These are phyloP conservation scores for Cephalopholis sonnerati DNA, from an alignment of 2,113 vertebrate species.

Conservation along the genomic window DNA sequence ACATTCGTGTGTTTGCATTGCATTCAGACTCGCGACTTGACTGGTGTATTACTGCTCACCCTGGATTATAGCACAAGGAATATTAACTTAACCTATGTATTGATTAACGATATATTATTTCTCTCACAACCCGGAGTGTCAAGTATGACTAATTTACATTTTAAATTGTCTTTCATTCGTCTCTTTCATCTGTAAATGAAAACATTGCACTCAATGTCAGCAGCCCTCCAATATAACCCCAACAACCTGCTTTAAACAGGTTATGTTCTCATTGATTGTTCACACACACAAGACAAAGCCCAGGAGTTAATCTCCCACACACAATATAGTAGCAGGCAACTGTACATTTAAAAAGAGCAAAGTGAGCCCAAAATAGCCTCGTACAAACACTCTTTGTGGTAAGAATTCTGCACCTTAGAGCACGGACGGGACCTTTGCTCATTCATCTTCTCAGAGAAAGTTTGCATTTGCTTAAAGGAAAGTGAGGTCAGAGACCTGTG, in stretches of 20 bases:
- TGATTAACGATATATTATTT: constrained; percentile 33
- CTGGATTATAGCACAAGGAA: neutral
- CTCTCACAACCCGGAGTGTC: constrained; percentile 44
- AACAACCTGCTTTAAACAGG: constrained; percentile 34
- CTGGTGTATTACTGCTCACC: neutral
- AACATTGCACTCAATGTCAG: constrained; percentile 14
- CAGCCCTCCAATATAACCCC: constrained; percentile 20
- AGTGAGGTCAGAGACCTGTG: constrained; percentile 53
- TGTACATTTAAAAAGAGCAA: constrained; percentile 13
- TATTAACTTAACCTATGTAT: neutral
- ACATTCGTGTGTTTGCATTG: constrained; percentile 2
- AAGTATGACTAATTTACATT: constrained; percentile 61
- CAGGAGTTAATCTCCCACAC: constrained; percentile 29
- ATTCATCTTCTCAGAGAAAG: constrained; percentile 20
- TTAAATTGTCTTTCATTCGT: constrained; percentile 48
- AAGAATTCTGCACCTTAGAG: constrained; percentile 3
- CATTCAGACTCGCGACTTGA: constrained; percentile 7
- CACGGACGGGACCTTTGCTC: neutral
- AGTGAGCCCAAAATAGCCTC: constrained; percentile 1
- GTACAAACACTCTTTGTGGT: constrained; percentile 6
- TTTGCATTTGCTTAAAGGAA: constrained; percentile 50
- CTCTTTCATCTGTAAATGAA: constrained; percentile 47
- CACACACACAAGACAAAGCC: constrained; percentile 60
- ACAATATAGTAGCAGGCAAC: neutral
- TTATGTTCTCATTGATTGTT: constrained; percentile 67